Percentiles rank a stretch among this genome's conserved stretches.
Evolutionary conservation across 2,113 vertebrate genomes (phyloP).

Genomic region (Eudyptes chrysolophus): DNA sequence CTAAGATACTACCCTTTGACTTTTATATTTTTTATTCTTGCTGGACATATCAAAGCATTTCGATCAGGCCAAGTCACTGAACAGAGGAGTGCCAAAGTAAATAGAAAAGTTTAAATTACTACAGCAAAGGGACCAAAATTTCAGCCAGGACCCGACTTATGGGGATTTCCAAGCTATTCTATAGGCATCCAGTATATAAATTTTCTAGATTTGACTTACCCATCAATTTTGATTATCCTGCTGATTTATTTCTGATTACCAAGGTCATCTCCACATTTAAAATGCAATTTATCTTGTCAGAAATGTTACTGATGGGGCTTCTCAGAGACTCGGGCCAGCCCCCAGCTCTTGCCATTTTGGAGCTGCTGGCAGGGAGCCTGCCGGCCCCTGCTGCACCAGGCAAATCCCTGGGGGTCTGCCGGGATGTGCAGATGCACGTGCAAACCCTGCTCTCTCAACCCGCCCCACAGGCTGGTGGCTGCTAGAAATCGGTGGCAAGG

Average conservation of each 20-base stretch:
- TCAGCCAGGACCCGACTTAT: constrained; percentile 51
- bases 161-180: constrained; percentile 64
- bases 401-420: background rate
- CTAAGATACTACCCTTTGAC: constrained; percentile 54
- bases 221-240: constrained; percentile 61
- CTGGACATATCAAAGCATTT: constrained; percentile 78
- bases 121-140: constrained; percentile 62
- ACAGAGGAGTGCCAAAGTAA: constrained; percentile 74
- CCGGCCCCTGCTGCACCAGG: background rate
- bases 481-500: rapidly evolving
- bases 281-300: constrained; percentile 56
- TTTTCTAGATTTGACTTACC: constrained; percentile 64
- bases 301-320: constrained; percentile 30
- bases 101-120: constrained; percentile 74
- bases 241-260: constrained; percentile 71
- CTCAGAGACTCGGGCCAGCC: background rate
- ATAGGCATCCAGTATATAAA: constrained; percentile 55
- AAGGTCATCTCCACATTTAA: constrained; percentile 62
- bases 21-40: constrained; percentile 63
- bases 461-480: background rate
- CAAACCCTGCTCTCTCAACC: background rate
- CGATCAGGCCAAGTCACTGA: constrained; percentile 72
- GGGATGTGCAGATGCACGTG: background rate
- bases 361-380: background rate
- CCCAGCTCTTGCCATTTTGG: background rate